Conservation (phyloP, 2,888 invertebrate species). For the Hedya salicella region DNA sequence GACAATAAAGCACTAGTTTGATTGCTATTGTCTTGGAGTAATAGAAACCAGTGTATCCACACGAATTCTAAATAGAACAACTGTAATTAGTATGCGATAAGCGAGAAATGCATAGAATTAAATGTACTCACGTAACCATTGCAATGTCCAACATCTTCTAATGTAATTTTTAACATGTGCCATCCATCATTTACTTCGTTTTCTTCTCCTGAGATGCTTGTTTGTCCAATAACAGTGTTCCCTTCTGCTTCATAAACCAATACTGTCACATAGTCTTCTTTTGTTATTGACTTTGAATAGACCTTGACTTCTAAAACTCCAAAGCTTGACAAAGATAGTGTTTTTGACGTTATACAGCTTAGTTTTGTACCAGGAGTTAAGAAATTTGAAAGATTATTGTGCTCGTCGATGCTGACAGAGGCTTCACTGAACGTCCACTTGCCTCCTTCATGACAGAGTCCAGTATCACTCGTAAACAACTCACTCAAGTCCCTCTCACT, state of each 20-base stretch:
- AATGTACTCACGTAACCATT: constrained; percentile 59
- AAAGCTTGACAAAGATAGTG: constrained; percentile 53
- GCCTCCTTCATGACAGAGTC: constrained; percentile 48
- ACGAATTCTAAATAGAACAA: too few species aligned
- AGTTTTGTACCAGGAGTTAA: constrained; percentile 50
- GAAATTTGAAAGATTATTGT: constrained; percentile 50
- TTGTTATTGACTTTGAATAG: constrained; percentile 52
- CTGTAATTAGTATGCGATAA: too few species aligned
- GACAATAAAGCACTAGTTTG: too few species aligned
- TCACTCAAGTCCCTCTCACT: constrained; percentile 53
- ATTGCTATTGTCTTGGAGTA: too few species aligned
- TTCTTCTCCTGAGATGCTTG: constrained; percentile 1
- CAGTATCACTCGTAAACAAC: constrained; percentile 51
- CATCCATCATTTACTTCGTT: constrained; percentile 51
- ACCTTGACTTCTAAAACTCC: constrained; percentile 61
- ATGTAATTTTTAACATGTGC: constrained; percentile 48
- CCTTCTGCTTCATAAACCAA: constrained; percentile 51
- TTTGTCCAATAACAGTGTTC: constrained; percentile 30
- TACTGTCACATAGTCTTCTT: constrained; percentile 55
- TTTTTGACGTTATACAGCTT: constrained; percentile 52
- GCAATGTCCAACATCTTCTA: constrained; percentile 47
- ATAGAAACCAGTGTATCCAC: too few species aligned
- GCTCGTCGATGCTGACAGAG: constrained; percentile 47
- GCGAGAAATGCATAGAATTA: not conserved
- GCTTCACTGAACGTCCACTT: constrained; percentile 55